Conservation (phyloP, 53 echinoderm and acorn worm genomes). For the Holothuria leucospilota region DNA sequence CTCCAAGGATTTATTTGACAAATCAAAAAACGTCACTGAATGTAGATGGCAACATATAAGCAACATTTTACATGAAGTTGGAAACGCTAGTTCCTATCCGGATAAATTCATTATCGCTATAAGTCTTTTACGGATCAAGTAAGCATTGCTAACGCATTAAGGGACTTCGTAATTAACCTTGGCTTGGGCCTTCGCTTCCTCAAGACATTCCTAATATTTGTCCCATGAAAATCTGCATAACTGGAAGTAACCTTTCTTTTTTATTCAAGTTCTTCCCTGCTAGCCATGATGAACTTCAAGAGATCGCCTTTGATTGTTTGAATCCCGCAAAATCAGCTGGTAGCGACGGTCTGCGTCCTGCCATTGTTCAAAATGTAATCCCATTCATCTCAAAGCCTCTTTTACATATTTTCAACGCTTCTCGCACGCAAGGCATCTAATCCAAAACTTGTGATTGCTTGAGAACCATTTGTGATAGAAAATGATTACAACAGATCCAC, state of each 20-base stretch:
- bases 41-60: neutral
- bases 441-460: neutral
- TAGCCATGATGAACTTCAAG: neutral
- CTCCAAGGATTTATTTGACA: neutral
- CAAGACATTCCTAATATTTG: neutral
- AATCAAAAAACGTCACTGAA: neutral
- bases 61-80: neutral
- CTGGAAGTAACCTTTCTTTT: neutral
- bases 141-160: constrained; percentile 5
- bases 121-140: neutral
- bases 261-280: neutral
- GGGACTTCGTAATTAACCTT: neutral
- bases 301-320: neutral
- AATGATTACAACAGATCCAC: neutral
- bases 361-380: constrained; percentile 8
- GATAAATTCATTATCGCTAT: neutral
- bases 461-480: neutral
- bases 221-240: neutral
- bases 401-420: too few relatives aligned
- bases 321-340: too few relatives aligned
- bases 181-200: neutral
- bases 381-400: neutral
- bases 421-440: neutral
- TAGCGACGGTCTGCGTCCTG: neutral
- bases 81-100: neutral